Conservation (phyloP, 2,797 vertebrate species). For the Leptoclinus maculatus region DNA sequence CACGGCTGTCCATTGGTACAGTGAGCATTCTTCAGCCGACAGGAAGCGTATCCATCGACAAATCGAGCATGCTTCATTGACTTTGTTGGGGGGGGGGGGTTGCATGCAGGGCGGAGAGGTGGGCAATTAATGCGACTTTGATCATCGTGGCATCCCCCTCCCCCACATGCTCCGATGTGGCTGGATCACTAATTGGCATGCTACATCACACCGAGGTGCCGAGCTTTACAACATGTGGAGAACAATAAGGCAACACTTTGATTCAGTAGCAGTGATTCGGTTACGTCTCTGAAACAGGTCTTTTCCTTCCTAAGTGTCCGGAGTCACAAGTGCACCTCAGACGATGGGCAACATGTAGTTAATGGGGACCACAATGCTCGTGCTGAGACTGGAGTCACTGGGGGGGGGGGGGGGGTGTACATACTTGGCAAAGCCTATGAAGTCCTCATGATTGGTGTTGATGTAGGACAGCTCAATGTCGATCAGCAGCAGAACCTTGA, state of each 20-base stretch:
- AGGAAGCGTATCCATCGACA: conserved; percentile 28
- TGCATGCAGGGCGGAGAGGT: conserved; percentile 51
- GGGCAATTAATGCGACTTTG: conserved; percentile 22
- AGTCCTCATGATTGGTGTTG: conserved; percentile 99
- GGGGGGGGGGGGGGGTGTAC: conserved; percentile 55
- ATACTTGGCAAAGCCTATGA: conserved; percentile 99
- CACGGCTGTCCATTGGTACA: neutral
- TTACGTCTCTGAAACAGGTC: neutral
- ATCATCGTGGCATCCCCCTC: conserved; percentile 17
- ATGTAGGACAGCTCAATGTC: conserved; percentile 98
- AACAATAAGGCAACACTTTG: conserved; percentile 23
- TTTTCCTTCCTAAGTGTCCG: neutral
- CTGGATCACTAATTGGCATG: conserved; percentile 44
- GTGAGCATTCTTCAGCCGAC: conserved; percentile 23
- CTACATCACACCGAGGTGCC: conserved; percentile 46
- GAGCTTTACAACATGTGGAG: conserved; percentile 34
- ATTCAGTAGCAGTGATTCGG: conserved; percentile 21
- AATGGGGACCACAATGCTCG: conserved; percentile 22
- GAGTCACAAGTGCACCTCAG: conserved; percentile 28
- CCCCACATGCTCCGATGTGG: conserved; percentile 39
- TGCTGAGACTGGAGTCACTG: conserved; percentile 3
- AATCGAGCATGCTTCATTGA: conserved; percentile 42
- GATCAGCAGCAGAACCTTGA: conserved; percentile 94
- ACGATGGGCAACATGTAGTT: conserved; percentile 34
- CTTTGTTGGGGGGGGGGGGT: conserved; percentile 19